Evolutionary conservation across 2,113 vertebrate genomes (phyloP).

Genomic region (Jaculus jaculus): DNA sequence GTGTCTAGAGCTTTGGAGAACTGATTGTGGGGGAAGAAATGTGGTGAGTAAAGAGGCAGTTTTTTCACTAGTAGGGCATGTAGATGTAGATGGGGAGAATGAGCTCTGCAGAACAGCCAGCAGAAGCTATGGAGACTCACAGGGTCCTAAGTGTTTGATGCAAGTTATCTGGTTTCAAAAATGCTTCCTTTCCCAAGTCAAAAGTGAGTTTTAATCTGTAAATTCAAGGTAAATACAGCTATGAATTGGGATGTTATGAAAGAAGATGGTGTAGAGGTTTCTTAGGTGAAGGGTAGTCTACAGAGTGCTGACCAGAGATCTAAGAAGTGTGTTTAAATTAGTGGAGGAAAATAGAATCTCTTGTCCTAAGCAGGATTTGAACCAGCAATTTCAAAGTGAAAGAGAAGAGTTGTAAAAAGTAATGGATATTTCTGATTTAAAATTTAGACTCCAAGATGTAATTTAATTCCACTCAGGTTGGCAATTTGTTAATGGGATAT

Average conservation of each 20-base stretch:
- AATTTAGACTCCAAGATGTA: background rate
- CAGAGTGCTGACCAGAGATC: background rate
- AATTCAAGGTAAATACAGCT: background rate
- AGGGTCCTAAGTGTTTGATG: background rate
- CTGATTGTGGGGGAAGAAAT: background rate
- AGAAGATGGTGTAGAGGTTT: background rate
- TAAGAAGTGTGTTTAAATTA: background rate
- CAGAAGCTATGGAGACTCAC: background rate
- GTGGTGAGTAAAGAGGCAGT: background rate
- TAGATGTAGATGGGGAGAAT: background rate
- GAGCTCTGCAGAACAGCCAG: background rate
- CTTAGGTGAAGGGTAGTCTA: background rate
- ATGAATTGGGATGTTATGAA: background rate
- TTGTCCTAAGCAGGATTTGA: background rate
- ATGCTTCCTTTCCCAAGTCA: background rate
- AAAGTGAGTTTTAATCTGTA: constrained; percentile 5
- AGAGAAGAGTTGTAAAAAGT: background rate
- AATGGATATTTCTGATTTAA: background rate
- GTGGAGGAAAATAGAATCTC: constrained; percentile 16
- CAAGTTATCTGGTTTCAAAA: constrained; percentile 16
- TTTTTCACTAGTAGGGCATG: background rate
- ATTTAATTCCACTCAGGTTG: background rate
- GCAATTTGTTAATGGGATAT: background rate
- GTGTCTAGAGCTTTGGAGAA: background rate
- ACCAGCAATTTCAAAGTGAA: background rate